phyloP scores from a whole-genome alignment of 2,113 vertebrate genomes.

The Heteronetta atricapilla region DNA sequence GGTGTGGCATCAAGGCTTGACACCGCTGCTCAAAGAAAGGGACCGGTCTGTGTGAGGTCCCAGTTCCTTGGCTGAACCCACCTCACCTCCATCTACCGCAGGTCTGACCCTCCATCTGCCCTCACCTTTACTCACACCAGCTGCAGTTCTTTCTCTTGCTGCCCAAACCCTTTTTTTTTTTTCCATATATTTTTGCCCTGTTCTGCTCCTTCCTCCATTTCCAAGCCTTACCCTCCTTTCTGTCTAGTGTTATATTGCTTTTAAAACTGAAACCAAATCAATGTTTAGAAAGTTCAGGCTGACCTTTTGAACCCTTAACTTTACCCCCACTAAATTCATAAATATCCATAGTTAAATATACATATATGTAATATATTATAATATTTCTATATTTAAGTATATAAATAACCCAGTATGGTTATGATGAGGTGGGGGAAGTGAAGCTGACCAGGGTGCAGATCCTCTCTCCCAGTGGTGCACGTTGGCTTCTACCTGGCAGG shows the following conservation, averaged over 20 bases:
- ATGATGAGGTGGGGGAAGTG: neutral
- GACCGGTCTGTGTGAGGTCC: no score
- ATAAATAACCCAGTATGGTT: no score
- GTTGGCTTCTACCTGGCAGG: accelerated
- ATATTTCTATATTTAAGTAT: no score
- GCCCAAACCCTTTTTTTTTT: neutral
- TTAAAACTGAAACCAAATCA: neutral
- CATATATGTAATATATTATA: no score
- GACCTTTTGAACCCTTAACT: neutral
- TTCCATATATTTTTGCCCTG: neutral
- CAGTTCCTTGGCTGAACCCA: no score
- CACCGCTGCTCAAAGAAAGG: neutral
- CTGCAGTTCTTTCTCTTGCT: neutral
- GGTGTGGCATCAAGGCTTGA: neutral
- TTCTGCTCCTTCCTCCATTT: neutral
- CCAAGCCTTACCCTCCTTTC: neutral
- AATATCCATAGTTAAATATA: accelerated
- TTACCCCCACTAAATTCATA: neutral
- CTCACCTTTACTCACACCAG: neutral
- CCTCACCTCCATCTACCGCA: no score
- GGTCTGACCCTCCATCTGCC: no score
- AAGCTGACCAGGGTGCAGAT: neutral
- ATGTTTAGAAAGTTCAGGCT: neutral
- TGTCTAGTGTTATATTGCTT: neutral
- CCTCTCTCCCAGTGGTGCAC: neutral